These are phyloP conservation scores for Geotrypetes seraphini DNA, from an alignment of 2,797 vertebrate species.

Conservation along the genomic window DNA sequence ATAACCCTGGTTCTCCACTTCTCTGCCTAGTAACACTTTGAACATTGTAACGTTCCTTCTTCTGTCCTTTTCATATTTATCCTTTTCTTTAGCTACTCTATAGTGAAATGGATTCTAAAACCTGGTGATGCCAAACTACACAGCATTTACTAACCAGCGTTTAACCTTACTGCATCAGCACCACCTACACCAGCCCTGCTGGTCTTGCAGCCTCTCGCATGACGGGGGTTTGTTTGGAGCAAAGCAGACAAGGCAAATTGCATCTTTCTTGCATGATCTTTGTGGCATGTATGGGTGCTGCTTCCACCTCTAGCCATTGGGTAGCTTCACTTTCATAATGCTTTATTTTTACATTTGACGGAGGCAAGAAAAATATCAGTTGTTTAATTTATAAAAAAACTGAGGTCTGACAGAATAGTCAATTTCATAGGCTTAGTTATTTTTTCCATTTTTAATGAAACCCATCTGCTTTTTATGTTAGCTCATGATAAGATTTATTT, in stretches of 20 bases:
- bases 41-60: no score
- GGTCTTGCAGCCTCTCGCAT: slow-evolving; percentile 50
- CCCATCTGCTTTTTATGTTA: not conserved
- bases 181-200: slow-evolving; percentile 50
- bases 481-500: slow-evolving; percentile 54
- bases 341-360: no score
- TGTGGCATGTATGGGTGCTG: slow-evolving; percentile 63
- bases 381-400: no score
- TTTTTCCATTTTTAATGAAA: slow-evolving; percentile 19
- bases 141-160: slow-evolving; percentile 65
- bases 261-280: slow-evolving; percentile 48
- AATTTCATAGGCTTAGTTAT: slow-evolving; percentile 15
- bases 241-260: slow-evolving; percentile 56
- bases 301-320: slow-evolving; percentile 33
- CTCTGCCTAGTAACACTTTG: no score
- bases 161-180: no score
- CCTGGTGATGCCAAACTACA: no score
- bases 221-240: slow-evolving; percentile 48
- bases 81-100: slow-evolving; percentile 50
- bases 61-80: not conserved
- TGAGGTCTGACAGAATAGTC: no score
- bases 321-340: slow-evolving; percentile 3
- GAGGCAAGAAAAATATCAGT: slow-evolving; percentile 39
- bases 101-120: slow-evolving; percentile 57
- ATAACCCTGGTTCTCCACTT: no score